Evolutionary conservation across 2,113 vertebrate species (phyloP), one percentile per base, ranked within the genome.

Genomic region (Aix galericulata): DNA sequence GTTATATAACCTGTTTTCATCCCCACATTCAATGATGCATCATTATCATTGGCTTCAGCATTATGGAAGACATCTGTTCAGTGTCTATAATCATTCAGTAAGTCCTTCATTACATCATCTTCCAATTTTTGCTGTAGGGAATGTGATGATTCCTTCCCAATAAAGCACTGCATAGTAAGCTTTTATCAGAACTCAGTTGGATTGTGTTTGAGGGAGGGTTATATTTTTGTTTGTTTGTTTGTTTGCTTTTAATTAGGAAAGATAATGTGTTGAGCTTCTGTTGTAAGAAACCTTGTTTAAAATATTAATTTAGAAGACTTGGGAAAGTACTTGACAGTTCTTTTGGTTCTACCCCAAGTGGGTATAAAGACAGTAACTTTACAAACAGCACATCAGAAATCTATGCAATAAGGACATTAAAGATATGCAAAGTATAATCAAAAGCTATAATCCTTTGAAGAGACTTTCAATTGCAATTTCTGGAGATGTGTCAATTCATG

Each of bases 41-140:
- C 38, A 63, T 17, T 91, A 64, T 82, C 15, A 63, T 64, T 93
- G 55, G 27, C 62, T 78, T 84, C 60, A 75, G 73, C 27, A 40
- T 76, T 93, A 82, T n/a, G 55, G 81, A 86, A 21, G 76, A 93
- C 82, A 95, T 90, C 77, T 93, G 77, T 83, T 94, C 62, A 78
- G 64, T 88, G 21, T 34, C 55, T 13, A 27, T 94, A 94, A 85
- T 85, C 75, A 32, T 73, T 82, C 72, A 77, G 72, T 81, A 96
- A 94, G 96, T 92, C 78, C 64, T 74, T 79, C 42, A 60, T 91
- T 87, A 84, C 0, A 1, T 88, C 89, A 95, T 91, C 64, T 90
- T 93, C 38, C 75, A 34, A 53, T 92, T 97, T 91, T 86, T 90
- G 12, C 62, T 58, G n/a, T 88, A 66, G 63, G 75, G 67, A 89